phyloP scores from a whole-genome alignment of 2,888 invertebrate genomes.

The Strigamia maritima region DNA sequence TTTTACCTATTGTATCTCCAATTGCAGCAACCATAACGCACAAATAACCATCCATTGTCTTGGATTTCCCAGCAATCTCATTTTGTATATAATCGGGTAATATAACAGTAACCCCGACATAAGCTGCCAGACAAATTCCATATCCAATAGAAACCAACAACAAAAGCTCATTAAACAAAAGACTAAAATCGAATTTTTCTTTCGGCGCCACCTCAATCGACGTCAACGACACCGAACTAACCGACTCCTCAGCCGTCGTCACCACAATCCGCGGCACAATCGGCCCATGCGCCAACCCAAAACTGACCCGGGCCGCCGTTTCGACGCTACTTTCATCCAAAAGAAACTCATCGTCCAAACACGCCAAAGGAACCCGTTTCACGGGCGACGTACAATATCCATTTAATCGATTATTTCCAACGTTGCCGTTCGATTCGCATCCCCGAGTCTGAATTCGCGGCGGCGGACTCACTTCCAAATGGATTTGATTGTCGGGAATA shows the following conservation, averaged over 20 bases:
- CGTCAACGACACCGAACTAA: neutral
- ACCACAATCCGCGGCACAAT: conserved; percentile 19
- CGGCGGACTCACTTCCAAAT: no score
- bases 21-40: conserved; percentile 9
- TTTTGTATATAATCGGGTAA: neutral
- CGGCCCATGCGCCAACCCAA: no score
- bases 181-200: neutral
- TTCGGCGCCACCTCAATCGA: neutral
- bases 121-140: conserved; percentile 1
- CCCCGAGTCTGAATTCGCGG: no score
- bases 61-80: neutral
- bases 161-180: neutral
- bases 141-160: neutral
- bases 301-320: no score
- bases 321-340: no score
- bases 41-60: neutral
- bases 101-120: neutral
- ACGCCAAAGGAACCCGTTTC: no score
- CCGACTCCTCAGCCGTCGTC: neutral
- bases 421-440: no score
- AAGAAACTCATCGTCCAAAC: no score
- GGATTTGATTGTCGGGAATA: no score
- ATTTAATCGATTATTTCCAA: no score
- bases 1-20: conserved; percentile 15
- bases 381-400: no score